Evolutionary conservation across 2,113 vertebrate species (phyloP).

Genomic region (Gila orcuttii): DNA sequence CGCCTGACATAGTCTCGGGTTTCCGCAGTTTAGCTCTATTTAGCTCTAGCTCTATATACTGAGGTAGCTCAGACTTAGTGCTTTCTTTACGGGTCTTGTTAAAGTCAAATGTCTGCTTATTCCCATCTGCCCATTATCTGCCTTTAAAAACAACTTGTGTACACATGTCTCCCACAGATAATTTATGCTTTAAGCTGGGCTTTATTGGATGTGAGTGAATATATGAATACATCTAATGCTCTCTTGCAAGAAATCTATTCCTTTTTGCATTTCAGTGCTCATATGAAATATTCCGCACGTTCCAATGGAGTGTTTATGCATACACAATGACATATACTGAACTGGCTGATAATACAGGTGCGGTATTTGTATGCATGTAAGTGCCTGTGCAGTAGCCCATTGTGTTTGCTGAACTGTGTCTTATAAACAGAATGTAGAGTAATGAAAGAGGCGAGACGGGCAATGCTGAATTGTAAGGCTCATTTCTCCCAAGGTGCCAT

Average conservation of each 20-base stretch:
- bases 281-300: neutral
- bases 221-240: constrained; percentile 36
- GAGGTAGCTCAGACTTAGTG: neutral
- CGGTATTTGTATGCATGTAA: neutral
- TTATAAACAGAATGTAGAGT: constrained; percentile 39
- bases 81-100: neutral
- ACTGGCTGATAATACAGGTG: constrained; percentile 6
- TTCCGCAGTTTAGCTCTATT: neutral
- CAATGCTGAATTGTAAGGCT: constrained; percentile 38
- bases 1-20: neutral
- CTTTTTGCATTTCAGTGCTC: neutral
- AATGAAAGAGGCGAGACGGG: constrained; percentile 32
- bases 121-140: neutral
- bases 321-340: neutral
- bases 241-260: neutral
- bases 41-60: neutral
- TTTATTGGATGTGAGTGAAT: constrained; percentile 1
- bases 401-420: constrained; percentile 29
- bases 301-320: neutral
- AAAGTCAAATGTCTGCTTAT: constrained; percentile 11
- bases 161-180: neutral
- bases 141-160: neutral
- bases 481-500: constrained; percentile 21
- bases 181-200: constrained; percentile 30
- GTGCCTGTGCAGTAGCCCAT: neutral